Base-by-base conservation (phyloP, 2,888 invertebrate genomes). In the Cryptocheilus praepositus region DNA sequence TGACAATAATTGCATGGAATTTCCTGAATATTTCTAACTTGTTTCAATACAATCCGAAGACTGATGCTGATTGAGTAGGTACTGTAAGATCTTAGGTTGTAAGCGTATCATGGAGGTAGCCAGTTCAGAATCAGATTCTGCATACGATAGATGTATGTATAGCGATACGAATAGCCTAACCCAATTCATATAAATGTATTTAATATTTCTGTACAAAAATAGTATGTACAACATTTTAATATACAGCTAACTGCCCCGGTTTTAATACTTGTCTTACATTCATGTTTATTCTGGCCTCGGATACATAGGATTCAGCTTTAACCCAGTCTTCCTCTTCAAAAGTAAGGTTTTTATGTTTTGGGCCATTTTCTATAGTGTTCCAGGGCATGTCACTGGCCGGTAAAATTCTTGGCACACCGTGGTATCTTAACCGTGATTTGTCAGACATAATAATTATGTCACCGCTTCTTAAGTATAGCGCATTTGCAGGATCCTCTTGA, bases 381-480 rank as follows among this genome's bases (percentile, higher is more conserved):
- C 93, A 94, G 8, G 91, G 89, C 58, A 87, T 81, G 0, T 81
- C 77, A 3, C 83, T 69, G 0, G 92, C 86, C 60, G 91, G 89
- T 76, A 96, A 83, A 81, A 99, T 95, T 89, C 93, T 94, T 0
- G 99, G 99, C 0, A 99, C 95, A 2, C 96, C 98, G 89, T 99
- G 99, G 89, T 97, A 98, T 77, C 94, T 94, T 1, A 96, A 90
- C 62, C 99, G 91, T 0, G 96, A 94, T 78, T 92, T 91, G 70
- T 93, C 94, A 2, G 95, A 94, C 99, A 99, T 98, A 0, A 99
- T 89, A 43, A 97, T 89, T 61, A 98, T 91, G 89, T 99, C 99
- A 0, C 99, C 99, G 89, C 96, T 96, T 65, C 93, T 91, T 1
- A 99, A 89, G 81, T 93, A 92, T 60, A 99, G 83, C 0, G 95